Evolutionary conservation across 2,113 vertebrate genomes (phyloP).

Genomic region (Tylochromis polylepis): DNA sequence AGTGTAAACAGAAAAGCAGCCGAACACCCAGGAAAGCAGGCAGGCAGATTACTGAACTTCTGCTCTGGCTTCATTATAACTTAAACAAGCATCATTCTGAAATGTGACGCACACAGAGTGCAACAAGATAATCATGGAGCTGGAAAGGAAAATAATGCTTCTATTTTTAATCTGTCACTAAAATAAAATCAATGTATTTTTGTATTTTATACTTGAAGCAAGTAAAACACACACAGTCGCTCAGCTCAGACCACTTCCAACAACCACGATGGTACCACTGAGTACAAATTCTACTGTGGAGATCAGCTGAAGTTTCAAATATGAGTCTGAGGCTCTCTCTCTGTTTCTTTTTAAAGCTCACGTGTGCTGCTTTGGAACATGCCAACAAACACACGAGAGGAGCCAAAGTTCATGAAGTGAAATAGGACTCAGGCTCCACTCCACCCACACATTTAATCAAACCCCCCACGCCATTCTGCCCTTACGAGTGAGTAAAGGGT

Average conservation of each 20-base stretch:
- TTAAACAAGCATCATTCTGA: no score
- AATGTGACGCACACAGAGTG: no score
- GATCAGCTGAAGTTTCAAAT: not conserved
- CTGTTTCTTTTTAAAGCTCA: not conserved
- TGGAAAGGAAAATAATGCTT: not conserved
- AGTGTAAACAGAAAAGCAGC: not conserved
- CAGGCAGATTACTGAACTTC: no score
- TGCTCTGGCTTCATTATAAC: no score
- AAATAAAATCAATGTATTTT: not conserved
- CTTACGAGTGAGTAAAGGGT: not conserved
- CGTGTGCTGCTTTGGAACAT: not conserved
- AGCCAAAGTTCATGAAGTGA: not conserved
- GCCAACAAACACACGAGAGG: not conserved
- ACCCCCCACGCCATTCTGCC: not conserved
- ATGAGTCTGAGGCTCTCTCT: not conserved
- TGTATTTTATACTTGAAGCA: not conserved
- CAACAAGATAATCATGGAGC: not conserved
- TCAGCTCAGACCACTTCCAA: not conserved
- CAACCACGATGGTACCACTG: not conserved
- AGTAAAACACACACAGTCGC: not conserved
- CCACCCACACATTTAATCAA: slow-evolving; percentile 17
- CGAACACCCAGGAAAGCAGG: not conserved
- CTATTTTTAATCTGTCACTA: not conserved
- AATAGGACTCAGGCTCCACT: not conserved
- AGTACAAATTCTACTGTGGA: not conserved